These are phyloP conservation scores for Andrena marginata DNA, from an alignment of 2,888 invertebrate genomes.

Conservation along the genomic window DNA sequence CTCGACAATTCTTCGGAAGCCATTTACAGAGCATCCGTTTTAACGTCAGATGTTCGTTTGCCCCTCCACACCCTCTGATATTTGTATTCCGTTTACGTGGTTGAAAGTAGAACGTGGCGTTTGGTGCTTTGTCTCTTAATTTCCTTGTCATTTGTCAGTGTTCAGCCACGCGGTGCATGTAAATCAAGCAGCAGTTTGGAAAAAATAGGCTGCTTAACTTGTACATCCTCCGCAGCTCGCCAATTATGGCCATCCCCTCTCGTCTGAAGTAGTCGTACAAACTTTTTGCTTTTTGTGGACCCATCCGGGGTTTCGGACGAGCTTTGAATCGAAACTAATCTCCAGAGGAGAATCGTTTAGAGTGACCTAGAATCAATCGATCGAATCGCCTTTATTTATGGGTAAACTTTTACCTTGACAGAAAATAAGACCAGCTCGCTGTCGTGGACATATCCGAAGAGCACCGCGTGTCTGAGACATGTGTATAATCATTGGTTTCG, in stretches of 20 bases:
- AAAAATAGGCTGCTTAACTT: conserved; percentile 6
- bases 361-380: conserved; percentile 61
- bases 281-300: conserved; percentile 36
- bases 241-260: conserved; percentile 49
- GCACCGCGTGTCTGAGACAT: not conserved
- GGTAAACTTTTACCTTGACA: conserved; percentile 48
- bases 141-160: conserved; percentile 40
- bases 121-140: conserved; percentile 11
- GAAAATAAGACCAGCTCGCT: conserved; percentile 46
- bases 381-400: conserved; percentile 55
- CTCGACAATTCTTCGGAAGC: conserved; percentile 1
- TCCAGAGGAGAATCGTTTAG: conserved; percentile 47
- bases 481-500: not conserved
- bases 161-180: conserved; percentile 17
- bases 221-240: conserved; percentile 40
- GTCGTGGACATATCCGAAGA: conserved; percentile 7
- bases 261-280: conserved; percentile 31
- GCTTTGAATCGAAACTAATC: conserved; percentile 57
- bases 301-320: conserved; percentile 43
- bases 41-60: conserved; percentile 3
- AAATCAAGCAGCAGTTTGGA: conserved; percentile 27
- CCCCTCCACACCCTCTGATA: not conserved
- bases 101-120: not conserved
- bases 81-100: conserved; percentile 19
- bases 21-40: conserved; percentile 13